These are phyloP conservation scores for Leptoclinus maculatus DNA, from an alignment of 2,797 vertebrate genomes.

Conservation along the genomic window DNA sequence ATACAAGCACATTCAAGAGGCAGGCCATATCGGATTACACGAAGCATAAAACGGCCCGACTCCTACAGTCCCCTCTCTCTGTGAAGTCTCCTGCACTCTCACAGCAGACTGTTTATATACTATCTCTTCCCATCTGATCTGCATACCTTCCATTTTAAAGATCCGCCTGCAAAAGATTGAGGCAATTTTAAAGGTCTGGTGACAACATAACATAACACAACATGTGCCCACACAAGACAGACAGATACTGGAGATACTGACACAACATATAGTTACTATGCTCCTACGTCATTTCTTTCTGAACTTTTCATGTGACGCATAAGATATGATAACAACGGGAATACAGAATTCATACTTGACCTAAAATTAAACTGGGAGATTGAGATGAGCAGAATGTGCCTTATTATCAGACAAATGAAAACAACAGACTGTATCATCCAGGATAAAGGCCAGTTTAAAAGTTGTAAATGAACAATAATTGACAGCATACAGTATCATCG, in stretches of 20 bases:
- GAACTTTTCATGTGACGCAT: background rate
- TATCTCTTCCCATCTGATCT: slow-evolving; percentile 20
- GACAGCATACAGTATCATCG: background rate
- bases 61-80: background rate
- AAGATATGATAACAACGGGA: slow-evolving; percentile 1
- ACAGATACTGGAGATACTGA: background rate
- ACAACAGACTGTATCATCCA: background rate
- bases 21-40: background rate
- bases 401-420: slow-evolving; percentile 11
- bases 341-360: slow-evolving; percentile 20
- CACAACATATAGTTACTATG: slow-evolving; percentile 1
- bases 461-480: background rate
- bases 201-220: background rate
- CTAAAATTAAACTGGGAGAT: background rate
- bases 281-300: slow-evolving; percentile 5
- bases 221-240: background rate
- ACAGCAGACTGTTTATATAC: slow-evolving; percentile 48
- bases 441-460: background rate
- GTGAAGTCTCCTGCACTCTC: background rate
- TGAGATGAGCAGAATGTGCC: slow-evolving; percentile 21
- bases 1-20: background rate
- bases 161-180: background rate
- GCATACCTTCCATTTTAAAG: slow-evolving; percentile 42
- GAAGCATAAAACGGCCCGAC: slow-evolving; percentile 6
- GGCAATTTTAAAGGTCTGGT: background rate